Conservation (phyloP, 2,888 invertebrate species). For the Blastobasis lacticolella region DNA sequence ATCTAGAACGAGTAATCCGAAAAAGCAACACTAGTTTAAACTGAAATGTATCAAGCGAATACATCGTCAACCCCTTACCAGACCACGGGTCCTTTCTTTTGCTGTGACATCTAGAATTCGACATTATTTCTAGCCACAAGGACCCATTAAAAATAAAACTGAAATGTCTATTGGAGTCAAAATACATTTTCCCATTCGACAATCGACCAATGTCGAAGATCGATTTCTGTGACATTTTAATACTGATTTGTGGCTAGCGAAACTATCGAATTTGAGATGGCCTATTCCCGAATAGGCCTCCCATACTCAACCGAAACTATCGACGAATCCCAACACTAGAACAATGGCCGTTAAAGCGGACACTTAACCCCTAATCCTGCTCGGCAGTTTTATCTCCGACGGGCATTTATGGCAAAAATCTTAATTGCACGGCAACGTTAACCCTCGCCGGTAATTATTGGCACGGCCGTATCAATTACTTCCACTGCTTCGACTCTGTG, state of each 20-base stretch:
- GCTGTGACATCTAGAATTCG: too few species aligned
- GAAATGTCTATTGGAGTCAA: slow-evolving; percentile 16
- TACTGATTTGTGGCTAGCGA: too few species aligned
- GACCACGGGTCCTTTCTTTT: too few species aligned
- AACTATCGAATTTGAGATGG: too few species aligned
- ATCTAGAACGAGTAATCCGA: too few species aligned
- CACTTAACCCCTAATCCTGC: slow-evolving; percentile 73
- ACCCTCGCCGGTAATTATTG: slow-evolving; percentile 69
- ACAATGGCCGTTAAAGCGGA: slow-evolving; percentile 66
- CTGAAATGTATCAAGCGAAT: too few species aligned
- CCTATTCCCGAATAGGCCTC: too few species aligned
- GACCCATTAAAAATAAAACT: too few species aligned
- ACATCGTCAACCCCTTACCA: too few species aligned
- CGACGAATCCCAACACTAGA: slow-evolving; percentile 29
- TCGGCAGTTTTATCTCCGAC: slow-evolving; percentile 59
- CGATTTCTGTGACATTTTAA: too few species aligned
- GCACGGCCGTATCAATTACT: slow-evolving; percentile 62
- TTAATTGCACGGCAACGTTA: slow-evolving; percentile 68
- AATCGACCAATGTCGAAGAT: neutral
- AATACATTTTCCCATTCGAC: slow-evolving; percentile 4
- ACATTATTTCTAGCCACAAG: too few species aligned
- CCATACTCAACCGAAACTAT: neutral
- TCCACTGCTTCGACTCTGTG: slow-evolving; percentile 22
- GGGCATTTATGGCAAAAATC: slow-evolving; percentile 72
- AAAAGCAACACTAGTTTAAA: too few species aligned